phyloP scores from a whole-genome alignment of 1,140 invertebrate genomes.

The Cherax destructor region DNA sequence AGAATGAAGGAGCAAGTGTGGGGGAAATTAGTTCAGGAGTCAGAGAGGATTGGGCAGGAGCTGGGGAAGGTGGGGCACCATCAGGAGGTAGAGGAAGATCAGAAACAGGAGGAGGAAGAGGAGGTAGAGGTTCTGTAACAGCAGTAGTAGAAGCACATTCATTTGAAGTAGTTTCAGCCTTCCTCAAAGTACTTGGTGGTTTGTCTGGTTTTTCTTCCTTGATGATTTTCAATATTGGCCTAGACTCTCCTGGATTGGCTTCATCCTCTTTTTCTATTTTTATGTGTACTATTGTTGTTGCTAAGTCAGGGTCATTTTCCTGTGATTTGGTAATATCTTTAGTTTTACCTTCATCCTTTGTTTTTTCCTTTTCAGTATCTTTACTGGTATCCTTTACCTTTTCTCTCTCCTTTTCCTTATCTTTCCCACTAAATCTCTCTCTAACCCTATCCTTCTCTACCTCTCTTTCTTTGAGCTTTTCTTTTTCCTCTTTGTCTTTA shows the following conservation, averaged over 20 bases:
- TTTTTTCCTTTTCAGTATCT: conserved; percentile 35
- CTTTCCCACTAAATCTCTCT: not conserved
- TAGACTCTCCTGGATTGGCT: not conserved
- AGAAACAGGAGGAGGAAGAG: conserved; percentile 10
- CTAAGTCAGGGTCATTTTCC: conserved; percentile 38
- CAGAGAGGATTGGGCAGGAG: not conserved
- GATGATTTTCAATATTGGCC: conserved; percentile 38
- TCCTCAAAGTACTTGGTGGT: conserved; percentile 16
- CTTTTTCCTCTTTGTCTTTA: not conserved
- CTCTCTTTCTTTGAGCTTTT: conserved; percentile 11
- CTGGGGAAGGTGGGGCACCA: not conserved
- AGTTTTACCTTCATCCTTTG: conserved; percentile 14
- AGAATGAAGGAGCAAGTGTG: not conserved
- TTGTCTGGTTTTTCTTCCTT: conserved; percentile 62
- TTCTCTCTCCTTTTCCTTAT: conserved; percentile 21
- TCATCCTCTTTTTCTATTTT: conserved; percentile 64
- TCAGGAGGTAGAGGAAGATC: conserved; percentile 7
- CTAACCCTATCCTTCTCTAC: not conserved
- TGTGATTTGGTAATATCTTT: conserved; percentile 2
- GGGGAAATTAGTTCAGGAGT: not conserved
- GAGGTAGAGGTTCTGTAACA: not conserved
- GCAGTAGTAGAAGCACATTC: not conserved
- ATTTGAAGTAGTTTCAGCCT: conserved; percentile 13
- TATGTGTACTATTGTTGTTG: conserved; percentile 48
- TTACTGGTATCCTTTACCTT: conserved; percentile 7